Conservation (phyloP, 2,888 invertebrate species). For the Furcula furcula region DNA sequence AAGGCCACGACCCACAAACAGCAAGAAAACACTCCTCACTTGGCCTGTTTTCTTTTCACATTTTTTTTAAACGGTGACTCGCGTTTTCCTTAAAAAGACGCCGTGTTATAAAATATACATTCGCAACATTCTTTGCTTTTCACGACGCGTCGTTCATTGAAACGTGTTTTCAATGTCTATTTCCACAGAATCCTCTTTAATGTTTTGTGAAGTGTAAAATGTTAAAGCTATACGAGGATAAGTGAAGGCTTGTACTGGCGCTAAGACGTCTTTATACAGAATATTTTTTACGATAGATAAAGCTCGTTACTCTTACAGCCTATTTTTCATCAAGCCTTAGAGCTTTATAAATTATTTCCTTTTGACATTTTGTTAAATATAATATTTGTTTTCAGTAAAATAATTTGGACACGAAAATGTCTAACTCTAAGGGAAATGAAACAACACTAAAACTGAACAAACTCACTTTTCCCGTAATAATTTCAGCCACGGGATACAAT, state of each 20-base stretch:
- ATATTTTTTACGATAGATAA: too few relatives aligned
- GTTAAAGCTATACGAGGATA: not conserved
- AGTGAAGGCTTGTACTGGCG: too few relatives aligned
- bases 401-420: too few relatives aligned
- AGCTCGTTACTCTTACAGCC: too few relatives aligned
- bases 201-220: constrained; percentile 18
- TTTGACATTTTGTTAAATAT: too few relatives aligned
- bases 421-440: not conserved
- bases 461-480: constrained; percentile 10
- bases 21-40: constrained; percentile 36
- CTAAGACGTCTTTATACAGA: too few relatives aligned
- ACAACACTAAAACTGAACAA: not conserved
- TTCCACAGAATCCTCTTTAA: constrained; percentile 21
- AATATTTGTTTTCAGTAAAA: too few relatives aligned
- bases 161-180: constrained; percentile 27
- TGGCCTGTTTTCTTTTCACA: constrained; percentile 53
- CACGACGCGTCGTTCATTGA: constrained; percentile 12
- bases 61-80: constrained; percentile 54
- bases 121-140: constrained; percentile 33
- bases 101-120: constrained; percentile 44
- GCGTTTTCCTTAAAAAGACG: constrained; percentile 45
- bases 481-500: constrained; percentile 30
- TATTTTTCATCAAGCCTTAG: too few relatives aligned
- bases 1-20: constrained; percentile 54
- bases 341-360: too few relatives aligned